phyloP scores from a whole-genome alignment of 2,888 invertebrate species.

The Oscheius sp. region DNA sequence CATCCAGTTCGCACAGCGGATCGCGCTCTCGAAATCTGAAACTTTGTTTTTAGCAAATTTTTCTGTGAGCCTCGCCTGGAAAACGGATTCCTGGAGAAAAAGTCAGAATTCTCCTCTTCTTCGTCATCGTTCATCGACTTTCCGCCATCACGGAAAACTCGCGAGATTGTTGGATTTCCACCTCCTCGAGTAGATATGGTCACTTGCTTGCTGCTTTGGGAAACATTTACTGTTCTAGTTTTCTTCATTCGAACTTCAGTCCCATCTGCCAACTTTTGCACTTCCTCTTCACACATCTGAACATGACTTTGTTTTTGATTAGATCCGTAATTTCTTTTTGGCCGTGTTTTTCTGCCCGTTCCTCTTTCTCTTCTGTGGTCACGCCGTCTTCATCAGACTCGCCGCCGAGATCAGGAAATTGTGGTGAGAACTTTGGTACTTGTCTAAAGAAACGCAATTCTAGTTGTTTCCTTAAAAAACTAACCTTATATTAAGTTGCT shows the following conservation, averaged over 20 bases:
- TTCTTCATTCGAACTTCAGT: slow-evolving; percentile 65
- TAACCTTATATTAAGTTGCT: slow-evolving; percentile 60
- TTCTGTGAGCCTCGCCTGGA: slow-evolving; percentile 33
- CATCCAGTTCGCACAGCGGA: slow-evolving; percentile 32
- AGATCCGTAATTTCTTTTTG: slow-evolving; percentile 51
- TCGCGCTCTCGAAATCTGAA: slow-evolving; percentile 33
- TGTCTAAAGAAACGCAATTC: slow-evolving; percentile 51
- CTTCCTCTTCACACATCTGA: slow-evolving; percentile 67
- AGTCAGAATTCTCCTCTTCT: slow-evolving; percentile 60
- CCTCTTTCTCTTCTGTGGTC: slow-evolving; percentile 66
- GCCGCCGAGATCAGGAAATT: slow-evolving; percentile 60
- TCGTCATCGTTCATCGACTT: slow-evolving; percentile 61
- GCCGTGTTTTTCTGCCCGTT: slow-evolving; percentile 68
- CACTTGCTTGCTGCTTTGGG: slow-evolving; percentile 65
- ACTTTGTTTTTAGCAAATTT: background rate
- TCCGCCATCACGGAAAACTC: slow-evolving; percentile 58
- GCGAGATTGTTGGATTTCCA: slow-evolving; percentile 56
- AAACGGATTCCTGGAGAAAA: slow-evolving; percentile 48
- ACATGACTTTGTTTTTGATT: slow-evolving; percentile 7
- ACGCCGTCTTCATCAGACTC: slow-evolving; percentile 66
- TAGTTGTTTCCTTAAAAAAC: background rate
- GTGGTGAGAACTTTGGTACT: slow-evolving; percentile 66
- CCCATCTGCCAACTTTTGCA: slow-evolving; percentile 66
- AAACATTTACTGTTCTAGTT: slow-evolving; percentile 65
- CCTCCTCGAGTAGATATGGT: slow-evolving; percentile 64